These are phyloP conservation scores for Poeciliopsis prolifica DNA, from an alignment of 2,113 vertebrate genomes.

Conservation along the genomic window DNA sequence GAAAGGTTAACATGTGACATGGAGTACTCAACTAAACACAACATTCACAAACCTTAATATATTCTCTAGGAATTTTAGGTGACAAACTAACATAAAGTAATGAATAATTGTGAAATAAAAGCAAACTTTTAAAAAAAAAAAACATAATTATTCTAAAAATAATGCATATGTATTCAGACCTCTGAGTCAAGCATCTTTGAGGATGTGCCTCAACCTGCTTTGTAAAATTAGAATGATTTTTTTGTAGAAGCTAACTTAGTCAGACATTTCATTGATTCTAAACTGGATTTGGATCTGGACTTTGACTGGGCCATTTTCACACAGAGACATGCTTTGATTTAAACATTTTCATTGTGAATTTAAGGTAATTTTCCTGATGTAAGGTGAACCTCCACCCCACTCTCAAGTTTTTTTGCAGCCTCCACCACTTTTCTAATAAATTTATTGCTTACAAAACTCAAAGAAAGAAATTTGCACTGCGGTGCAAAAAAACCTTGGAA, in stretches of 20 bases:
- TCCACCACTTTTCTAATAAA: background rate
- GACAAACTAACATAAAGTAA: no score
- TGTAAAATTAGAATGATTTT: background rate
- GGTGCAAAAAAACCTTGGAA: conserved; percentile 12
- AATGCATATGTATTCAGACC: no score
- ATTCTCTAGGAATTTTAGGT: no score
- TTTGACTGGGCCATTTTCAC: background rate
- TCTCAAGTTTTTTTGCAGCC: background rate
- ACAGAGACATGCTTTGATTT: background rate
- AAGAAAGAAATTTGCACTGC: conserved; percentile 26
- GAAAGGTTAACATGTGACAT: conserved; percentile 1
- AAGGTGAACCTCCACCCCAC: background rate
- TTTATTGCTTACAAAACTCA: conserved; percentile 4
- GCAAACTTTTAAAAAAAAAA: no score
- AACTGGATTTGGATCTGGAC: background rate
- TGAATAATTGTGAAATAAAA: no score
- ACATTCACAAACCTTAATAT: no score
- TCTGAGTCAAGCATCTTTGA: background rate
- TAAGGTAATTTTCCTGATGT: background rate
- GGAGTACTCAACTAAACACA: no score
- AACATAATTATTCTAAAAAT: no score
- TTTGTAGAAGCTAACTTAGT: background rate
- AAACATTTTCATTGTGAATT: background rate
- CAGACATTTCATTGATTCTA: background rate
- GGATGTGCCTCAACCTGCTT: background rate